These are phyloP conservation scores for Dinomys branickii DNA, from an alignment of 2,113 vertebrate genomes.

Conservation along the genomic window DNA sequence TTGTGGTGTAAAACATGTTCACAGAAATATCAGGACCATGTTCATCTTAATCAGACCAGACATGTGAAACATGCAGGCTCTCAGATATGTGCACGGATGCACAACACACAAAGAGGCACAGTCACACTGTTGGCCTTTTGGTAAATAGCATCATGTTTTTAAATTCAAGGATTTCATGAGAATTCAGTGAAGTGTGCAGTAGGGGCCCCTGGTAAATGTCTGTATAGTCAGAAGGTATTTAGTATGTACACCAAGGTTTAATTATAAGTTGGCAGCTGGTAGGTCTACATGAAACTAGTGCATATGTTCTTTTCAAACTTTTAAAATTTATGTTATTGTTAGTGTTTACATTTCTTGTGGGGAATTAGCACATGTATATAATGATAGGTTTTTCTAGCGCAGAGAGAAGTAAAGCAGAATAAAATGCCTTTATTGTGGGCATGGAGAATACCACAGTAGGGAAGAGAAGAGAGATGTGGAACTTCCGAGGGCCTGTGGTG, in stretches of 20 bases:
- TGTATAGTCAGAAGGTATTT: background rate
- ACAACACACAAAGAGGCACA: too few species aligned
- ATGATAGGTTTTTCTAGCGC: too few species aligned
- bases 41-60: background rate
- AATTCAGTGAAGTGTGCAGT: background rate
- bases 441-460: too few species aligned
- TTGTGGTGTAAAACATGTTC: background rate
- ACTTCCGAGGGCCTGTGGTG: too few species aligned
- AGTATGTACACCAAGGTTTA: background rate
- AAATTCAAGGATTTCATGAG: background rate
- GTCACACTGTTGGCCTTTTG: background rate
- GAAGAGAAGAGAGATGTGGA: too few species aligned
- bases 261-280: background rate
- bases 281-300: background rate
- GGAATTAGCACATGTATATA: background rate
- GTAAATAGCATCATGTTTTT: background rate
- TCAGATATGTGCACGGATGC: fast-evolving
- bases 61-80: background rate
- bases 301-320: background rate
- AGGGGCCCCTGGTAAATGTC: background rate
- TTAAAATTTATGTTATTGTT: background rate
- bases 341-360: background rate
- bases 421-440: too few species aligned
- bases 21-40: background rate
- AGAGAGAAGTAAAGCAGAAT: too few species aligned